phyloP scores from a whole-genome alignment of 1,140 invertebrate species.

The Formica exsecta region DNA sequence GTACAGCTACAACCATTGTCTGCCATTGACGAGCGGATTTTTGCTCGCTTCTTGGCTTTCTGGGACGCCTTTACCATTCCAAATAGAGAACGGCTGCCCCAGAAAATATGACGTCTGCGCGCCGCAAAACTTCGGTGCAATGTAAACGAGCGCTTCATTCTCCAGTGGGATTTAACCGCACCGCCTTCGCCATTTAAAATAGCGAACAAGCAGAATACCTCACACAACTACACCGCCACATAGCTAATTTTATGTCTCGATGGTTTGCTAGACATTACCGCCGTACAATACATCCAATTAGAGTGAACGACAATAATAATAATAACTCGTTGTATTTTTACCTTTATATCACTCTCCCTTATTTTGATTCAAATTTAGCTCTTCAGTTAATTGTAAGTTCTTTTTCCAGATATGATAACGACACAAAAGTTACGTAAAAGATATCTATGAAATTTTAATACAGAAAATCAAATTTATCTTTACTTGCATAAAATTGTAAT shows the following conservation, averaged over 20 bases:
- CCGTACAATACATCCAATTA: slow-evolving; percentile 15
- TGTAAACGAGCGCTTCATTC: slow-evolving; percentile 61
- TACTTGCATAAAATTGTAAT: slow-evolving; percentile 5
- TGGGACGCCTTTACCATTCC: slow-evolving; percentile 60
- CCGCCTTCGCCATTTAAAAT: slow-evolving; percentile 43
- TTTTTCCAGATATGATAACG: neutral
- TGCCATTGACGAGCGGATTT: slow-evolving; percentile 62
- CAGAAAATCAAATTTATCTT: neutral
- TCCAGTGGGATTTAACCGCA: slow-evolving; percentile 29
- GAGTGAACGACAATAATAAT: slow-evolving; percentile 32
- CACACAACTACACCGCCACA: neutral
- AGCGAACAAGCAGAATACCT: slow-evolving; percentile 28
- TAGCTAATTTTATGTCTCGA: slow-evolving; percentile 36
- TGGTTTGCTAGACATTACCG: slow-evolving; percentile 9
- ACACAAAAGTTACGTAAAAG: neutral
- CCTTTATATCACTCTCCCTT: neutral
- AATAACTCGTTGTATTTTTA: neutral
- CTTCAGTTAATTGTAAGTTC: neutral
- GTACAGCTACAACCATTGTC: slow-evolving; percentile 60
- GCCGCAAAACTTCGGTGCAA: slow-evolving; percentile 59
- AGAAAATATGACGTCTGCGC: slow-evolving; percentile 63
- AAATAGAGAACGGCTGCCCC: slow-evolving; percentile 49
- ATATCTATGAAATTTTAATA: neutral
- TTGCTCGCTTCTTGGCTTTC: slow-evolving; percentile 60
- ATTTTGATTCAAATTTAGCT: neutral